These are phyloP conservation scores for Bombus cullumanus DNA, from an alignment of 1,140 invertebrate genomes.

Conservation along the genomic window DNA sequence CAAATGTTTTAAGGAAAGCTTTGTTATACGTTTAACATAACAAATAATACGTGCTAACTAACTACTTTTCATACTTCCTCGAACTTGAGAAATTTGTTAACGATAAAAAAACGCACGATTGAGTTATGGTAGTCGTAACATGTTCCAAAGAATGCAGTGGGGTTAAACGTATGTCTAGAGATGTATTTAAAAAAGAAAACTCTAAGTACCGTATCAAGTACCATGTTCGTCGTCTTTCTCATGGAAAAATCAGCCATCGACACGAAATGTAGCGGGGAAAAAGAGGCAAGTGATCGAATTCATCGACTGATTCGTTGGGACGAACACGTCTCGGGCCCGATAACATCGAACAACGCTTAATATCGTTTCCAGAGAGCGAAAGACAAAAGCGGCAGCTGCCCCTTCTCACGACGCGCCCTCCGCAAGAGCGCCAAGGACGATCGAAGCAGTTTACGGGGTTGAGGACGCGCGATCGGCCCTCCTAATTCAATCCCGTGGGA, in stretches of 20 bases:
- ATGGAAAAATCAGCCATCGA: slow-evolving; percentile 22
- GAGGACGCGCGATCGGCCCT: slow-evolving; percentile 62
- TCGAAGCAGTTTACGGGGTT: slow-evolving; percentile 36
- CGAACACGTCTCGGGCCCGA: slow-evolving; percentile 44
- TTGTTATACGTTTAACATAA: too few species aligned
- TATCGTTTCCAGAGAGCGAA: slow-evolving; percentile 59
- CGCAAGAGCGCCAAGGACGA: slow-evolving; percentile 41
- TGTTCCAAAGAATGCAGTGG: too few species aligned
- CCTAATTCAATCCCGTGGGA: slow-evolving; percentile 71
- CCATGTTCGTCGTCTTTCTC: neutral
- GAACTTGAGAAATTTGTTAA: too few species aligned
- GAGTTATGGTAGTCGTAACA: too few species aligned
- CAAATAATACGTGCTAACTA: too few species aligned
- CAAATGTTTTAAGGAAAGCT: too few species aligned
- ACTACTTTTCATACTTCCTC: too few species aligned
- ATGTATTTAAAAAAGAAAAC: too few species aligned
- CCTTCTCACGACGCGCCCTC: slow-evolving; percentile 57
- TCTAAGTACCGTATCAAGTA: neutral
- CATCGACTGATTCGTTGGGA: slow-evolving; percentile 26
- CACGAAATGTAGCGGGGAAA: neutral
- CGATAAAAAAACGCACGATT: too few species aligned
- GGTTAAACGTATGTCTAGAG: too few species aligned
- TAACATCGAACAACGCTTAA: slow-evolving; percentile 69
- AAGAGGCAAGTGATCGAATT: slow-evolving; percentile 48
- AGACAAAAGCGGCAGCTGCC: slow-evolving; percentile 68